Base-by-base conservation (phyloP, 2,797 vertebrate genomes). In the Streptopelia turtur region DNA sequence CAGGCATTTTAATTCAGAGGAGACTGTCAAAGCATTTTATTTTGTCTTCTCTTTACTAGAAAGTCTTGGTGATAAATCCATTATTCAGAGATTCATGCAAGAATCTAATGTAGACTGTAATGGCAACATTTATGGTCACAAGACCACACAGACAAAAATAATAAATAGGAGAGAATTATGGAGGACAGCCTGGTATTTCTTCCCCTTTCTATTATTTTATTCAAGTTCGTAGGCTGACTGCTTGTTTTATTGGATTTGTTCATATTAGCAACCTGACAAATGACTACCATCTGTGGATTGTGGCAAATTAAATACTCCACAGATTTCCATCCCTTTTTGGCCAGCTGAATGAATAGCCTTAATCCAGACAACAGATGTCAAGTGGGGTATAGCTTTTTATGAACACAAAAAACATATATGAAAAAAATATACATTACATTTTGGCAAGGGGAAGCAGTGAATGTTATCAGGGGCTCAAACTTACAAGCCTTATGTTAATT, bases 331-430 rank as follows among this genome's bases (percentile, higher is more conserved):
- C 57, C 57, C 30, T 33, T 87, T 76, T 80, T 83, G 83, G 71
- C 68, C 65, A 84, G 61, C 21, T 71, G 60, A 91, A 59, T 10
- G 16, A 87, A 69, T 21, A 91, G 4, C 35, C 31, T 90, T 88
- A 83, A 87, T 79, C 76, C 80, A 93, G 80, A 70, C 49, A 91
- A 76, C 87, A 95, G 85, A 96, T 96, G 89, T 83, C 76, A 91
- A 82, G 55, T 12, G 24, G 52, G 22, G 16, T 64, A 55, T 20
- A 80, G 70, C 14, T 90, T 91, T 95, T 94, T 91, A 91, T 49
- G 80, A 76, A 88, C 60, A 24, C 5, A 65, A 89, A 77, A 96
- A 92, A 81, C 27, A 57, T 75, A 83, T 31, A 77, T 75, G 57
- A 87, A 94, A 84, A 95, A 22, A 82, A 65, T 11, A 75, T 23